Conservation (phyloP, 2,113 vertebrate species). For the Ophiodon elongatus region DNA sequence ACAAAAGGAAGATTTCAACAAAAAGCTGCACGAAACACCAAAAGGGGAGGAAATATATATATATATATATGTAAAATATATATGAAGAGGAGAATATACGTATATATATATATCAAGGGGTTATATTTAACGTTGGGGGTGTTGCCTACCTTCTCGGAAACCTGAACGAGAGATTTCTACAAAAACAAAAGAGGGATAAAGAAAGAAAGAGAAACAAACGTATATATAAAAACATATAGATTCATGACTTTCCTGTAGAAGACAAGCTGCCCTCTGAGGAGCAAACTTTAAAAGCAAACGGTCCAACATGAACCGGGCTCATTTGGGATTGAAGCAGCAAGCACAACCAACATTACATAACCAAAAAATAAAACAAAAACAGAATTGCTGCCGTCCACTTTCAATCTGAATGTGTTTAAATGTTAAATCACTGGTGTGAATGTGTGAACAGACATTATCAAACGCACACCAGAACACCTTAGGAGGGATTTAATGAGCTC, state of each 20-base stretch:
- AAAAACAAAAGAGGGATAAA: constrained; percentile 88
- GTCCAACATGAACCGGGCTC: constrained; percentile 32
- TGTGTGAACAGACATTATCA: constrained; percentile 21
- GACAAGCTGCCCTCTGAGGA: constrained; percentile 55
- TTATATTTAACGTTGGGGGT: constrained; percentile 79
- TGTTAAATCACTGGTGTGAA: constrained; percentile 37
- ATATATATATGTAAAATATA: constrained; percentile 73
- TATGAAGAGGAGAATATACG: constrained; percentile 74
- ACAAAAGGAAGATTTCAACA: constrained; percentile 72
- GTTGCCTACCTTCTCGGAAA: constrained; percentile 94
- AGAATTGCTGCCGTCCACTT: background rate
- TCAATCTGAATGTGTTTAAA: constrained; percentile 13
- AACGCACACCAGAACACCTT: constrained; percentile 27
- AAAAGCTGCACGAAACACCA: constrained; percentile 81
- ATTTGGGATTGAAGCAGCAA: constrained; percentile 49
- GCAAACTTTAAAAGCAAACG: constrained; percentile 30
- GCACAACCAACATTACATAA: constrained; percentile 36
- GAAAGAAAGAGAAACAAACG: constrained; percentile 82
- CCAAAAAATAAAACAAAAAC: constrained; percentile 6
- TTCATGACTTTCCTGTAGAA: constrained; percentile 66
- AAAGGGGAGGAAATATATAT: constrained; percentile 78
- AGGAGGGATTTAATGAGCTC: constrained; percentile 31
- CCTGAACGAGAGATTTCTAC: constrained; percentile 97
- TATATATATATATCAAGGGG: constrained; percentile 76
- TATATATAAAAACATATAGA: constrained; percentile 77